These are phyloP conservation scores for Carassius gibelio DNA, from an alignment of 2,113 vertebrate genomes.

Conservation along the genomic window DNA sequence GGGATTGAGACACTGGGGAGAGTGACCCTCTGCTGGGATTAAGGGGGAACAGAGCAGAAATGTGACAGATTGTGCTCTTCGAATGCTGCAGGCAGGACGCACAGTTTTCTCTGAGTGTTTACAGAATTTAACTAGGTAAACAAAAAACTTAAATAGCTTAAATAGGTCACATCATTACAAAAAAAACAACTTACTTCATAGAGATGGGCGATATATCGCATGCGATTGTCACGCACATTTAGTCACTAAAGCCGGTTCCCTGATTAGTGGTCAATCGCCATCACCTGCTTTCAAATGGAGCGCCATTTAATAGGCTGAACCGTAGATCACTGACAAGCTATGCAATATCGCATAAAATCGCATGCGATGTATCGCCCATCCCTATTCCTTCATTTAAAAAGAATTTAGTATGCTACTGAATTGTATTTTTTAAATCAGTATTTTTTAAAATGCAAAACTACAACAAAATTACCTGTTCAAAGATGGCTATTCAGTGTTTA, in stretches of 20 bases:
- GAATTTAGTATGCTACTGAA: neutral
- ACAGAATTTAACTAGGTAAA: neutral
- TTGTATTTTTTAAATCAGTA: neutral
- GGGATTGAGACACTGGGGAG: constrained; percentile 15
- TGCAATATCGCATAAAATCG: too few species aligned
- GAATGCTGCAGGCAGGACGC: neutral
- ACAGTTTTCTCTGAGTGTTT: neutral
- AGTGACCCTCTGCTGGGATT: constrained; percentile 14
- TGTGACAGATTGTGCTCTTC: constrained; percentile 11
- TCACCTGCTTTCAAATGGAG: too few species aligned
- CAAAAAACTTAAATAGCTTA: neutral
- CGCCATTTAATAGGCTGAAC: too few species aligned
- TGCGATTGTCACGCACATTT: too few species aligned
- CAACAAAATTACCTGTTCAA: neutral
- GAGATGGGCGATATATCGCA: too few species aligned
- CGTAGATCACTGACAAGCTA: too few species aligned
- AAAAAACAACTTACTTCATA: neutral
- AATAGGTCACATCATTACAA: neutral
- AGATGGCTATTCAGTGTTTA: neutral
- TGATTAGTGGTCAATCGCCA: too few species aligned
- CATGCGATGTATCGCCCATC: too few species aligned
- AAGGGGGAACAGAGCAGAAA: neutral
- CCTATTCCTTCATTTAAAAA: neutral
- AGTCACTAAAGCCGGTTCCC: too few species aligned
- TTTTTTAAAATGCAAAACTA: neutral